Evolutionary conservation across 2,888 invertebrate species (phyloP).

Genomic region (Dasysyrphus tricinctus): DNA sequence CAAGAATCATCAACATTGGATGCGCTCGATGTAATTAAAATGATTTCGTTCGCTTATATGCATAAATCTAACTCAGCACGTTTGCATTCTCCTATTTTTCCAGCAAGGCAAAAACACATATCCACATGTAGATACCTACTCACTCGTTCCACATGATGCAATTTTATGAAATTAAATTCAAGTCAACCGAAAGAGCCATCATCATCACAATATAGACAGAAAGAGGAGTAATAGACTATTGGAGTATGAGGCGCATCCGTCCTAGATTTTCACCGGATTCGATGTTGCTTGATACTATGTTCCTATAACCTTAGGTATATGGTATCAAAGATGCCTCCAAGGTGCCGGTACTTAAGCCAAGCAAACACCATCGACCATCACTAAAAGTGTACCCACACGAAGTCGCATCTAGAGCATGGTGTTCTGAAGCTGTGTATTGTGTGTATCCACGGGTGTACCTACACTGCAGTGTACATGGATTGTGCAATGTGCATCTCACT

Average conservation of each 20-base stretch:
- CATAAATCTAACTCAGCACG: slow-evolving; percentile 70
- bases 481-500: slow-evolving; percentile 21
- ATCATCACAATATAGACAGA: slow-evolving; percentile 20
- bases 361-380: slow-evolving; percentile 51
- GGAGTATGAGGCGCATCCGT: slow-evolving; percentile 61
- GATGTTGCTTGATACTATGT: too few relatives aligned
- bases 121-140: too few relatives aligned
- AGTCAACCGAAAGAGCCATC: slow-evolving; percentile 67
- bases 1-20: slow-evolving; percentile 68
- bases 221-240: neutral
- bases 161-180: slow-evolving; percentile 71
- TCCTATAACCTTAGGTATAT: neutral
- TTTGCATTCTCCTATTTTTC: slow-evolving; percentile 14
- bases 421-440: neutral
- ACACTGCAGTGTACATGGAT: neutral
- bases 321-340: slow-evolving; percentile 64
- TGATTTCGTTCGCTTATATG: slow-evolving; percentile 61
- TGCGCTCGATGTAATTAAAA: slow-evolving; percentile 74
- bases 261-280: slow-evolving; percentile 68
- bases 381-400: slow-evolving; percentile 17
- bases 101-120: neutral
- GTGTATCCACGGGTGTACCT: neutral
- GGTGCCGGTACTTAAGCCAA: slow-evolving; percentile 56
- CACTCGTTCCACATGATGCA: slow-evolving; percentile 73
- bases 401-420: slow-evolving; percentile 52